Base-by-base conservation (phyloP, 2,888 invertebrate genomes). In the Neocrepidodera transversa region DNA sequence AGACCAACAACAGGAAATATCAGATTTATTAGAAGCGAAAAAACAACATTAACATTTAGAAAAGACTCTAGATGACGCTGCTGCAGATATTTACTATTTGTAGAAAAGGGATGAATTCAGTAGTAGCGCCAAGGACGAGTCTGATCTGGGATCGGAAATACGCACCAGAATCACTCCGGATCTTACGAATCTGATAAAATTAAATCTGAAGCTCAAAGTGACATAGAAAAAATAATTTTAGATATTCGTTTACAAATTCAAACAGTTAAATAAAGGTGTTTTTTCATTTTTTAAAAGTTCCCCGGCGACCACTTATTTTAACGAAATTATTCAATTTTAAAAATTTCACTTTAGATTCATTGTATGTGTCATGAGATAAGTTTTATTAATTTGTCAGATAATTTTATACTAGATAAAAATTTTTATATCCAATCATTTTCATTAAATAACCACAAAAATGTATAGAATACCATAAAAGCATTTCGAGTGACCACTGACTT, bases 231-330 rank as follows among this genome's bases (percentile, higher is more conserved):
- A 63, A 74, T 78, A 8, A 79, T 78, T 26, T 63, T 79, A 23
- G 80, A 80, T 62, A 79, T 78, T 63, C 70, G 80, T 20, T 76
- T 78, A 13, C 76, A 78, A 18, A n/a, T n/a, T n/a, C n/a, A n/a
- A n/a, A n/a, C n/a, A n/a, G n/a, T n/a, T n/a, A n/a, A n/a, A n/a
- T n/a, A n/a, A n/a, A n/a, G n/a, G n/a, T n/a, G n/a, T n/a, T n/a
- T n/a, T n/a, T n/a, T n/a, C n/a, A n/a, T n/a, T n/a, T n/a, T n/a
- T n/a, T n/a, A n/a, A n/a, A n/a, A n/a, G n/a, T n/a, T n/a, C n/a
- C n/a, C n/a, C n/a, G n/a, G n/a, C n/a, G n/a, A n/a, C n/a, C n/a
- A n/a, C n/a, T n/a, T n/a, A n/a, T n/a, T n/a, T n/a, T n/a, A n/a
- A n/a, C n/a, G n/a, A n/a, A n/a, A n/a, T n/a, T n/a, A n/a, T n/a